Percentiles rank a stretch among this genome's conserved stretches.
Conservation (phyloP, 2,113 vertebrate genomes). For the Chamaea fasciata region DNA sequence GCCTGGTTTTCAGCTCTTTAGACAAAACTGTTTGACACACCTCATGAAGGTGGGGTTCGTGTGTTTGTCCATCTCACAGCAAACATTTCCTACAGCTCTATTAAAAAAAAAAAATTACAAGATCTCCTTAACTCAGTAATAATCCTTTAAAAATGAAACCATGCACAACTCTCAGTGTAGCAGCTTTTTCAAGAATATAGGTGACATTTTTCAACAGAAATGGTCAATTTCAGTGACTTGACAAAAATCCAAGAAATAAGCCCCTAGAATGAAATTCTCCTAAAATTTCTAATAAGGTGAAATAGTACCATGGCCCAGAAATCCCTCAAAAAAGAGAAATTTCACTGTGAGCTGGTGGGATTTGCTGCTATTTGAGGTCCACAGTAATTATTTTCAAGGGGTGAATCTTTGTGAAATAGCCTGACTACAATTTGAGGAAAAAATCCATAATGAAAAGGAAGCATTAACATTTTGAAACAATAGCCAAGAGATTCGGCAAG, state of each 20-base stretch:
- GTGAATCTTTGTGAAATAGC: not conserved
- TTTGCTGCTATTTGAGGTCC: not conserved
- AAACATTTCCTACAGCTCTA: not conserved
- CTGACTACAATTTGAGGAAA: not conserved
- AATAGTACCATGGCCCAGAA: not conserved
- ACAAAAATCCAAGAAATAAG: not conserved
- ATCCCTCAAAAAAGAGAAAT: not conserved
- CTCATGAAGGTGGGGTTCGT: not conserved
- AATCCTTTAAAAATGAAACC: not conserved
- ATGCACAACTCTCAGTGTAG: not conserved
- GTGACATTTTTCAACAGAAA: not conserved
- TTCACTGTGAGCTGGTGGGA: not conserved
- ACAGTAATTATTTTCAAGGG: not conserved
- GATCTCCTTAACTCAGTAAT: not conserved
- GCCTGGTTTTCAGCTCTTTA: not conserved
- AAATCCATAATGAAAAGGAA: not conserved
- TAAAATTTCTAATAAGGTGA: not conserved
- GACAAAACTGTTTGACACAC: not conserved
- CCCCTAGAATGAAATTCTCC: not conserved
- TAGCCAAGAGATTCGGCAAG: not conserved
- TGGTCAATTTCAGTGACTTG: not conserved
- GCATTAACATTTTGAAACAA: not conserved
- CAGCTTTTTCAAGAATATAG: not conserved
- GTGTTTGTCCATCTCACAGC: not conserved
- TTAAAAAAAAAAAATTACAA: not conserved